These are phyloP conservation scores for Cheilosia soror DNA, from an alignment of 2,888 invertebrate genomes.

Conservation along the genomic window DNA sequence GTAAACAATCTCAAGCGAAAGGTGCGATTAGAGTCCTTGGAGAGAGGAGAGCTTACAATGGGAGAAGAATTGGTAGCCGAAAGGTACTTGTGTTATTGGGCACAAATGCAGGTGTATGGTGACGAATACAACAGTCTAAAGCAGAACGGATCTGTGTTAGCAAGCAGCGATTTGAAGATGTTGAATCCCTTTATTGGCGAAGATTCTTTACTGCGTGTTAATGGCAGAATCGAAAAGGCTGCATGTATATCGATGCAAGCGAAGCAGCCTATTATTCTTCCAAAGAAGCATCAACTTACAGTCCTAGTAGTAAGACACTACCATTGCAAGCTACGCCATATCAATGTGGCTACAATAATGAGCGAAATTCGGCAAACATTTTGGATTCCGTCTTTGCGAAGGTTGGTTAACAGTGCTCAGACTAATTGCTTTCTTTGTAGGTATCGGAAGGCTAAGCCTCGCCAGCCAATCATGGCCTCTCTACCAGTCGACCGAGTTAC, in stretches of 20 bases:
- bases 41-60: not conserved
- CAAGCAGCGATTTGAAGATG: not conserved
- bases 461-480: slow-evolving; percentile 55
- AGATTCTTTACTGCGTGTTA: not conserved
- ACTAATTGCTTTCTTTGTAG: not conserved
- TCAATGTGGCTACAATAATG: not conserved
- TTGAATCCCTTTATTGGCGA: not conserved
- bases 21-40: not conserved
- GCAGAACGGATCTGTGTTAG: not conserved
- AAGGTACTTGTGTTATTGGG: not conserved
- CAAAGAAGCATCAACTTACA: not conserved
- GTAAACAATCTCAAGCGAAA: not conserved
- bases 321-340: not conserved
- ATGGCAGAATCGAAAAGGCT: not conserved
- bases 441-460: not conserved
- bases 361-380: not conserved
- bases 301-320: not conserved
- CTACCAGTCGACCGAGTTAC: slow-evolving; percentile 22
- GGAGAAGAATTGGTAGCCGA: not conserved
- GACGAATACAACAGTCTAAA: not conserved
- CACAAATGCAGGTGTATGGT: not conserved
- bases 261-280: not conserved
- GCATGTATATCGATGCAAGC: not conserved
- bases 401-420: not conserved
- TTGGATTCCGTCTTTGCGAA: not conserved